phyloP scores from a whole-genome alignment of 1,140 invertebrate species.

The Lepidurus couesii region DNA sequence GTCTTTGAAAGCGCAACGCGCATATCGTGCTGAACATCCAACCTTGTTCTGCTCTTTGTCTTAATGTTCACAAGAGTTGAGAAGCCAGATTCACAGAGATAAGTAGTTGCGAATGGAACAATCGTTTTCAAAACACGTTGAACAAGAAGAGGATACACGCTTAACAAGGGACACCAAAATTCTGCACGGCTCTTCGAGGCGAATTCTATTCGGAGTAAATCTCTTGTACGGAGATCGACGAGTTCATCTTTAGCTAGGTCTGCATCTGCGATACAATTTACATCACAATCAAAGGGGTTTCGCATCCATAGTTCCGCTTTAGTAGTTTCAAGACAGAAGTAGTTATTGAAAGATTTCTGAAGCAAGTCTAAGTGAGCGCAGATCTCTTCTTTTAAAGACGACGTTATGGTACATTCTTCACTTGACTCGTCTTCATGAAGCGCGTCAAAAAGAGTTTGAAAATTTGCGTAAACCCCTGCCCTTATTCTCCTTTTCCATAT shows the following conservation, averaged over 20 bases:
- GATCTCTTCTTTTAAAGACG: background rate
- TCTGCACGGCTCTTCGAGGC: too few relatives aligned
- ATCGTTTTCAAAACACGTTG: too few relatives aligned
- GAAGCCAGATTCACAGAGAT: too few relatives aligned
- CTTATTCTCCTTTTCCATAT: background rate
- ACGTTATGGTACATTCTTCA: background rate
- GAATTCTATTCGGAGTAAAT: too few relatives aligned
- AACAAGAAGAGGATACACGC: too few relatives aligned
- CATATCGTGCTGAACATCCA: background rate
- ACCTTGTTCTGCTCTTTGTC: background rate
- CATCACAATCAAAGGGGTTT: too few relatives aligned
- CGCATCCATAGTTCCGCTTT: too few relatives aligned
- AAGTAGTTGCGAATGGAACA: too few relatives aligned
- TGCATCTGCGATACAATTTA: background rate
- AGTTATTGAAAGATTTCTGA: background rate
- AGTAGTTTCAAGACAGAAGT: background rate
- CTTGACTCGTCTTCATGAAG: background rate
- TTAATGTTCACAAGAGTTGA: too few relatives aligned
- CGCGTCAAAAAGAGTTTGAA: background rate
- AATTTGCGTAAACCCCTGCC: background rate
- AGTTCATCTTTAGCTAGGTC: too few relatives aligned
- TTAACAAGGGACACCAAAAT: too few relatives aligned
- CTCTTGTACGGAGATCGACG: too few relatives aligned
- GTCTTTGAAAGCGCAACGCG: background rate
- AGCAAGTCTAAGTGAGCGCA: background rate